Evolutionary conservation across 1,140 invertebrate species (phyloP), one percentile per base, ranked within the genome.

Genomic region (Thereuonema tuberculata): DNA sequence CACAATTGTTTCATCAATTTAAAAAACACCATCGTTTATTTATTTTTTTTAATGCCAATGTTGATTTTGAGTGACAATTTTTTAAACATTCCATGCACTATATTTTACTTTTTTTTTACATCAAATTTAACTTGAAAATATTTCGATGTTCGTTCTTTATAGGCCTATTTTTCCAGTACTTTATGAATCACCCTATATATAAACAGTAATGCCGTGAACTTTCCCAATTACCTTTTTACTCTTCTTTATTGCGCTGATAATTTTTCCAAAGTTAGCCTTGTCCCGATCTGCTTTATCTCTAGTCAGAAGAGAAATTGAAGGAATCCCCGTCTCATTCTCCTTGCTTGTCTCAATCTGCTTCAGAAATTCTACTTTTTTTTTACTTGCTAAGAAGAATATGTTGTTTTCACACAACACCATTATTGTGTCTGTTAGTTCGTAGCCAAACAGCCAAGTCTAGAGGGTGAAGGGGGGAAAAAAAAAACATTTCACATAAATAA

Each of bases 311-410:
- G 89, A 91, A 0, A 96, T 81, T 47, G 84, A 78, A 24, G 95
- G 90, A 47, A 94, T 75, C 55, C 67, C 72, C 29, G 81, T 82
- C 61, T 84, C 82, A 68, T 94, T 91, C 63, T 89, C 85, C 73
- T 88, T 93, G 14, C 81, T 80, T 66, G 82, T 84, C 70, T 97
- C 93, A n/a, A 95, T 81, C 68, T 91, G 86, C 65, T 88, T 83
- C 9, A 99, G 75, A 75, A 98, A 99, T 65, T 98, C 93, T 60
- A 97, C 93, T 75, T 99, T 98, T 75, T 97, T 97, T 72, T 96
- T 98, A 70, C 93, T 96, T 0, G 93, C 89, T 25, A 99, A 76
- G 67, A 98, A 93, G 69, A 85, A 83, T 56, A 98, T 86, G 21
- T 78, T 81, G 25, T 86, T 81, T 64, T 93, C 82, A 60, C 89